Base-by-base conservation (phyloP, 2,113 vertebrate species). In the Isurus oxyrinchus region DNA sequence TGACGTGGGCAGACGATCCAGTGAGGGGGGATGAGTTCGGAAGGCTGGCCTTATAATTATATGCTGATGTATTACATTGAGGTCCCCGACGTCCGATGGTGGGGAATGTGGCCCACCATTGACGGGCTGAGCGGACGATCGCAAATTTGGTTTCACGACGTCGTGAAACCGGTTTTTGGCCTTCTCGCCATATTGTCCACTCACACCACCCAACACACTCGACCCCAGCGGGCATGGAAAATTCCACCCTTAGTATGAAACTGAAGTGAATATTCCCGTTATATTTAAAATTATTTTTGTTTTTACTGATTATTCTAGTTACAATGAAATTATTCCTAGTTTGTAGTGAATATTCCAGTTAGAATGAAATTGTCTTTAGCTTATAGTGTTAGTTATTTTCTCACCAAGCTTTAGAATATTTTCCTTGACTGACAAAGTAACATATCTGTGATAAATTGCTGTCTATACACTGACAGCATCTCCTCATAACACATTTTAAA, bases 401-500 rank as follows among this genome's bases (percentile, higher is more conserved):
- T 61, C 57, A 61, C 13, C 57, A 93, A 40, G 59, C 31, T 63
- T 93, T 63, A 63, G 35, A 23, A 40, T 63, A 63, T 63, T 40
- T 40, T 61, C 35, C 16, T 40, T 40, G 59, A 93, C 90, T 93
- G 90, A 93, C 59, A 93, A 93, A n/a, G 31, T 1, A n/a, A 55
- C 59, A 31, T 61, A 93, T 8, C 59, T 93, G 35, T 63, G 59
- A 40, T 94, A 63, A 94, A 40, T 0, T 66, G 35, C 31, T 94
- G 19, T 63, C 81, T 84, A 81, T 81, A 6, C 35, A 93, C 35
- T n/a, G 57, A 93, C 90, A 93, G 3, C 16, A n/a, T 61, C 90
- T n/a, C 59, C 66, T 94, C 57, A 94, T 8, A 23, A 63, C 59
- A 94, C n/a, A 94, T 94, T 63, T 94, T 94, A 23, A 94, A 63